phyloP scores from a whole-genome alignment of 2,797 vertebrate species.

The Falco cherrug region DNA sequence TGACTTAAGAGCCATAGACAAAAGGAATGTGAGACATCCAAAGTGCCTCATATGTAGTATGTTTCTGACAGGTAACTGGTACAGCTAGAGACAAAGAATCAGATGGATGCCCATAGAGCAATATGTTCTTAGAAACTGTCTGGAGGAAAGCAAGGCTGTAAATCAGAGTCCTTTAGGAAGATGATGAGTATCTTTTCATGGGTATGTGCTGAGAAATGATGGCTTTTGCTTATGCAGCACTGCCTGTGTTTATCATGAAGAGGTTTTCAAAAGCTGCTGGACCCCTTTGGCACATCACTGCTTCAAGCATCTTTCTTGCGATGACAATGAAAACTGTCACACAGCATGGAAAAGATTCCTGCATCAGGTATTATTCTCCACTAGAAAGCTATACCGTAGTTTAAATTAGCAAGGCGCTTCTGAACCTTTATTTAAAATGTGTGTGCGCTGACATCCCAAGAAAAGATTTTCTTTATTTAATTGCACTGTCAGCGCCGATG shows the following conservation, averaged over 20 bases:
- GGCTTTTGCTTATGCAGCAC: background rate
- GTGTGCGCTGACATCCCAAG: slow-evolving; percentile 78
- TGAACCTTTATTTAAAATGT: slow-evolving; percentile 79
- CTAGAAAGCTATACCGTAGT: slow-evolving; percentile 82
- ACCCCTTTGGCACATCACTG: slow-evolving; percentile 34
- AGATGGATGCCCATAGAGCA: background rate
- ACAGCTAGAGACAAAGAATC: background rate
- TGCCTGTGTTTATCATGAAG: background rate
- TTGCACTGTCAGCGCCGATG: slow-evolving; percentile 75
- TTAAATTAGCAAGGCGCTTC: slow-evolving; percentile 80
- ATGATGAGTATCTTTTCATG: background rate
- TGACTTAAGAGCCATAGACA: background rate
- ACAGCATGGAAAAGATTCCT: background rate
- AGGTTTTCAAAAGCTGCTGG: slow-evolving; percentile 43
- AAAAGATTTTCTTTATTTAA: slow-evolving; percentile 78
- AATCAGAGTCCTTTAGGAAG: background rate
- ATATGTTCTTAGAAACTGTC: background rate
- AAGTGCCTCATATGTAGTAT: fast-evolving
- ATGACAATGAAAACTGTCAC: slow-evolving; percentile 71
- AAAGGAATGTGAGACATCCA: background rate
- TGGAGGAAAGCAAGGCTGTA: background rate
- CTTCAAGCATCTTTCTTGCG: slow-evolving; percentile 60
- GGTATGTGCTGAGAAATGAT: background rate
- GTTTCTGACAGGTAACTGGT: background rate
- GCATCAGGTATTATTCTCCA: slow-evolving; percentile 75